Conservation (phyloP, 2,888 invertebrate genomes). For the Patella depressa region DNA sequence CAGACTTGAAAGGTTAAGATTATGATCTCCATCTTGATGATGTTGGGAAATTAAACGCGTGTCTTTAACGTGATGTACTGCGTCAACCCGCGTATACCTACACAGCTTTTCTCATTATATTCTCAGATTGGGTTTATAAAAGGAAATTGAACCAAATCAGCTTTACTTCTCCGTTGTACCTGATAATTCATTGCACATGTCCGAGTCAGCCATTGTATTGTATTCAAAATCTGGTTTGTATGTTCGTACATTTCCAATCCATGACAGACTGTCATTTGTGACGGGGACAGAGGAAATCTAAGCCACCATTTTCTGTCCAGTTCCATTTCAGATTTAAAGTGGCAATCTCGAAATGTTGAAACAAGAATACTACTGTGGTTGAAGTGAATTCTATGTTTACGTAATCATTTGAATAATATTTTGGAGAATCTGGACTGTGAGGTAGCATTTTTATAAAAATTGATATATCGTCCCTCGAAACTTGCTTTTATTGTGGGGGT, state of each 20-base stretch:
- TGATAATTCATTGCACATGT: neutral
- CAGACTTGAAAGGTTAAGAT: no score
- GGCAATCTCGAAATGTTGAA: no score
- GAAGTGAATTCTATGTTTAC: no score
- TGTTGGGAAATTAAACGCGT: neutral
- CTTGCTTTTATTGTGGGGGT: no score
- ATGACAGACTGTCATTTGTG: neutral
- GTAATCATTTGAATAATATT: no score
- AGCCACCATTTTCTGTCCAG: neutral
- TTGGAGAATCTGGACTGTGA: no score
- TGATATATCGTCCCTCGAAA: no score
- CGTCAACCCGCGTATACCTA: neutral
- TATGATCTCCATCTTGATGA: no score
- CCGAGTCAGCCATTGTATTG: neutral
- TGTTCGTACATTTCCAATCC: neutral
- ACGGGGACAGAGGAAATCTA: neutral
- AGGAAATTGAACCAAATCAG: slow-evolving; percentile 9
- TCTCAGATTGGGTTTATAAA: neutral
- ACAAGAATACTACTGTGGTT: no score
- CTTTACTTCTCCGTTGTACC: neutral
- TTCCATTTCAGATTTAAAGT: no score
- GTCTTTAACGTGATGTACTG: neutral
- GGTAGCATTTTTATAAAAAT: no score
- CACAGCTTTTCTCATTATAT: neutral
- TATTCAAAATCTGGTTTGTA: neutral